Evolutionary conservation across 2,888 invertebrate genomes (phyloP), one percentile per base, ranked within the genome.

Genomic region (Cerceris ruficornis): DNA sequence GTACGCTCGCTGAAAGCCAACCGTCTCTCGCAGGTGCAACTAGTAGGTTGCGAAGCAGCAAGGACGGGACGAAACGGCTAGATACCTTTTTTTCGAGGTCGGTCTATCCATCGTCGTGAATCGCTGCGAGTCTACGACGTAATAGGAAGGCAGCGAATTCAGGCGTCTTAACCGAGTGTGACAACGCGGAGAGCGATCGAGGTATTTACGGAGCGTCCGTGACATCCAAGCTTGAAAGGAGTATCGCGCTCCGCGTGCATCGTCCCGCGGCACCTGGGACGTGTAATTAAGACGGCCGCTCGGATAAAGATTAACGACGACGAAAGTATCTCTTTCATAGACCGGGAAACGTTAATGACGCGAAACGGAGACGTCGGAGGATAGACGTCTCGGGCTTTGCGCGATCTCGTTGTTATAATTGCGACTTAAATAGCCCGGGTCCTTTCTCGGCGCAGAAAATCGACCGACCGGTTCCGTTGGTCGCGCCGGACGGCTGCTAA

Each of bases 261-360:
- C 52, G 58, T 4, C 14, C 9, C 39, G 39, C 64, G 15, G 64
- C 52, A 69, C 46, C 17, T 39, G 8, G 15, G 61, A 28, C 28
- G 17, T 64, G 70, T 70, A 70, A 67, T 77, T 77, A 75, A 71
- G 64, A 67, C 59, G 43, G 39, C 5, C 39, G 59, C 42, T 59
- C 62, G n/a, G 60, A 67, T n/a, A 55, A 68, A 70, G 75, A 75
- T 77, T 75, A 70, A 77, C 41, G 77, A 68, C 42, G 67, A 69
- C 9, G 75, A 66, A 77, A 62, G 64, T 59, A 60, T 70, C 52
- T 52, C 46, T 61, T 65, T 69, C 55, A 42, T 69, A 52, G 55
- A 69, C 57, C 67, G 57, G 68, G 62, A 76, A 72, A 64, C 59
- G 42, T 60, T 71, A 66, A 66, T 39, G 61, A 57, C 66, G 52